A percentile compares a stretch with the other conserved stretches of the same genome.
Evolutionary conservation across 2,797 vertebrate genomes (phyloP).

Genomic region (Lagorchestes hirsutus): DNA sequence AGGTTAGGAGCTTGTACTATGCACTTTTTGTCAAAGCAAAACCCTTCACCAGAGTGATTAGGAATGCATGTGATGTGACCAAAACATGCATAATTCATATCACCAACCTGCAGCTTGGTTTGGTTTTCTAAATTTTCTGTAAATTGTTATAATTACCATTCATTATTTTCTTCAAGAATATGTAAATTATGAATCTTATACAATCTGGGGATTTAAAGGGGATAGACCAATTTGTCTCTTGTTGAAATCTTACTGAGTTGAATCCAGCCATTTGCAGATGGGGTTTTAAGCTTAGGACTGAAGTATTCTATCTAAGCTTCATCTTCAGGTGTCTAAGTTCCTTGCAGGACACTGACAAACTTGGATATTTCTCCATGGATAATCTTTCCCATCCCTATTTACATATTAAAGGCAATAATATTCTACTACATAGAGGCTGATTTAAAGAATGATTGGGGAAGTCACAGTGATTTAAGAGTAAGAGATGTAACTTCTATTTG

Average conservation of each 20-base stretch:
- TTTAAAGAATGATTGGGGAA: neutral
- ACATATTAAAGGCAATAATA: neutral
- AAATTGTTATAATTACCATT: slow-evolving; percentile 60
- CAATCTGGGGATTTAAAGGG: neutral
- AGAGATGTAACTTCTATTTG: no score
- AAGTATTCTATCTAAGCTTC: neutral
- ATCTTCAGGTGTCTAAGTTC: neutral
- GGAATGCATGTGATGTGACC: neutral
- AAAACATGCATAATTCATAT: neutral
- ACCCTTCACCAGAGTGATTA: neutral
- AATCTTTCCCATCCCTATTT: neutral
- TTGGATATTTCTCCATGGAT: neutral
- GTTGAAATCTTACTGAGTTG: neutral
- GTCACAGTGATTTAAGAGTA: no score
- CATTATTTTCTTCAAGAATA: slow-evolving; percentile 43
- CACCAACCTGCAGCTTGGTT: neutral
- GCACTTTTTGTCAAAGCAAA: neutral
- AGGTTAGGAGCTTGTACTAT: neutral
- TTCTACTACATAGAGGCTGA: neutral
- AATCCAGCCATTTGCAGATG: neutral
- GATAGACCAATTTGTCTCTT: neutral
- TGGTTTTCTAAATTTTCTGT: slow-evolving; percentile 44
- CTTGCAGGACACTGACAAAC: neutral
- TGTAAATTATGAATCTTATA: slow-evolving; percentile 34
- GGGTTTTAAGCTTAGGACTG: neutral